Evolutionary conservation across 1,140 invertebrate species (phyloP).

Genomic region (Calosoma granatense): DNA sequence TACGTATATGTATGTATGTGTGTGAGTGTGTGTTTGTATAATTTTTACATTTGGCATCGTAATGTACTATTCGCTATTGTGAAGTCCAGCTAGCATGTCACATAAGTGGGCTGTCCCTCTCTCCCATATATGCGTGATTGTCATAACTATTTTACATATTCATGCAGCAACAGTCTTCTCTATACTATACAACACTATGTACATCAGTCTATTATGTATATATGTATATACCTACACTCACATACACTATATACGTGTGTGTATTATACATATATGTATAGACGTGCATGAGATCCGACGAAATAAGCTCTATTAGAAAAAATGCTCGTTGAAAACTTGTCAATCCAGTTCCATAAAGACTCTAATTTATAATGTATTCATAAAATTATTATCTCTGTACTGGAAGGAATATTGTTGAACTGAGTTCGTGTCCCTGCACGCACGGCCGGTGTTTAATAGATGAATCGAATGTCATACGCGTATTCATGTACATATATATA

Average conservation of each 20-base stretch:
- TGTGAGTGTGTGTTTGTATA: background rate
- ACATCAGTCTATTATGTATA: background rate
- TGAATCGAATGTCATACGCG: too few species aligned
- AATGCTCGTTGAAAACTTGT: conserved; percentile 1
- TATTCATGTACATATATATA: too few species aligned
- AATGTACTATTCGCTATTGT: too few species aligned
- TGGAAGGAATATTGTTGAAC: background rate
- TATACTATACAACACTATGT: too few species aligned
- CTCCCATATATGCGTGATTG: background rate
- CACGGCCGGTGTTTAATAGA: too few species aligned
- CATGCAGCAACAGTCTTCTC: background rate
- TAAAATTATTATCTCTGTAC: conserved; percentile 1
- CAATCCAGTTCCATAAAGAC: conserved; percentile 6
- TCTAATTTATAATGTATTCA: conserved; percentile 9
- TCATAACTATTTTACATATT: background rate
- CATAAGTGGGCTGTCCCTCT: too few species aligned
- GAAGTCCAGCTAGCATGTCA: too few species aligned
- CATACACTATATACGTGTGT: background rate
- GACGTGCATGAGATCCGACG: background rate
- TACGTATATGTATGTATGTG: background rate
- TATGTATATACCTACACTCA: background rate
- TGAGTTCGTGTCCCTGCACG: too few species aligned
- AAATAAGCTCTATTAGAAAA: background rate
- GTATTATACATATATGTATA: background rate
- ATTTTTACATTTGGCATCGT: too few species aligned